These are phyloP conservation scores for Pipistrellus pipistrellus DNA, from an alignment of 2,797 vertebrate genomes.

Conservation along the genomic window DNA sequence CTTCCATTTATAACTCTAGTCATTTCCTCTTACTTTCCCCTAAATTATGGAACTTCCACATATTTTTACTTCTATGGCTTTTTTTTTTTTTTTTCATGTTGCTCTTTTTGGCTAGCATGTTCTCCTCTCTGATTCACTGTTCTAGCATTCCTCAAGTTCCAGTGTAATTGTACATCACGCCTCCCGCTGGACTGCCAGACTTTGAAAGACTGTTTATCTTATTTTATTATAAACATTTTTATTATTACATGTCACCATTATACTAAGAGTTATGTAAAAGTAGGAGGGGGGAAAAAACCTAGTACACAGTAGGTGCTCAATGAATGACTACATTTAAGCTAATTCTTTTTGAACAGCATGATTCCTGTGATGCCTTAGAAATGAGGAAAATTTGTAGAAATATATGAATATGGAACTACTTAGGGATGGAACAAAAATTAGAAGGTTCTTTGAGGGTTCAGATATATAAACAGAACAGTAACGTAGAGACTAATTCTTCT, in stretches of 20 bases:
- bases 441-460: neutral
- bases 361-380: neutral
- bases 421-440: neutral
- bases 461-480: neutral
- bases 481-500: neutral
- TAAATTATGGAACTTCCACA: neutral
- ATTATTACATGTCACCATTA: neutral
- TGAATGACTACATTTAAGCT: neutral
- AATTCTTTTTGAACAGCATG: neutral
- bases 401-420: neutral
- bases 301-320: neutral
- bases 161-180: neutral
- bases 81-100: neutral
- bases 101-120: neutral
- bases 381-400: neutral
- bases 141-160: neutral
- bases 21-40: neutral
- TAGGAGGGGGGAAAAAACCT: accelerated
- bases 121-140: neutral
- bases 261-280: neutral
- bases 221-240: neutral
- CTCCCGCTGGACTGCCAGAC: neutral
- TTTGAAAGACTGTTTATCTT: neutral
- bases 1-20: neutral
- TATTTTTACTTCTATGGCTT: neutral